Evolutionary conservation across 2,113 vertebrate genomes (phyloP).

Genomic region (Psephotus haematonotus): DNA sequence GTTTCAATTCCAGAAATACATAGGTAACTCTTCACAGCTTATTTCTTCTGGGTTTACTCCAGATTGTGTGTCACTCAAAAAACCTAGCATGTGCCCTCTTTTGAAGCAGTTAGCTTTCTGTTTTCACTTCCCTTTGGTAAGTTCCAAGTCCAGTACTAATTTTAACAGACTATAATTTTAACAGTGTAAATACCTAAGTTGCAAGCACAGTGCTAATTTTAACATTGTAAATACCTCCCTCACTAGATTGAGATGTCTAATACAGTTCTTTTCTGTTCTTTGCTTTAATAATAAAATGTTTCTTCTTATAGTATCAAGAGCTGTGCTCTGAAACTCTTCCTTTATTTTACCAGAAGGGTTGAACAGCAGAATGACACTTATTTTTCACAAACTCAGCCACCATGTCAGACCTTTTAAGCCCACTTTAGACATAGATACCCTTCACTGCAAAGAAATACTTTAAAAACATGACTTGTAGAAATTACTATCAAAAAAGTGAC

Average conservation of each 20-base stretch:
- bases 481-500: neutral
- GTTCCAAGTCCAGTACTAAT: constrained; percentile 28
- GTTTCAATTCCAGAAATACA: constrained; percentile 7
- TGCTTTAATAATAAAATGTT: constrained; percentile 26
- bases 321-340: neutral
- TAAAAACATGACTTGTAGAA: neutral
- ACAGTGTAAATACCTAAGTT: constrained; percentile 45
- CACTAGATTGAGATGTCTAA: neutral
- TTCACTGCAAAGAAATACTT: neutral
- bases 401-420: neutral
- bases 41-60: neutral
- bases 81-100: neutral
- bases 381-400: neutral
- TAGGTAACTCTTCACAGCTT: neutral
- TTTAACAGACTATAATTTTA: constrained; percentile 50
- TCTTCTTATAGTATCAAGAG: neutral
- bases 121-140: constrained; percentile 23
- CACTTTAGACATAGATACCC: neutral
- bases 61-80: neutral
- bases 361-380: neutral
- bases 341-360: neutral
- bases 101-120: constrained; percentile 26
- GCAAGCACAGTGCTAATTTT: constrained; percentile 48
- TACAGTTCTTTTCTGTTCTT: constrained; percentile 37
- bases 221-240: constrained; percentile 56